Base-by-base conservation (phyloP, 2,888 invertebrate genomes). In the Trissonchulus latispiculum region DNA sequence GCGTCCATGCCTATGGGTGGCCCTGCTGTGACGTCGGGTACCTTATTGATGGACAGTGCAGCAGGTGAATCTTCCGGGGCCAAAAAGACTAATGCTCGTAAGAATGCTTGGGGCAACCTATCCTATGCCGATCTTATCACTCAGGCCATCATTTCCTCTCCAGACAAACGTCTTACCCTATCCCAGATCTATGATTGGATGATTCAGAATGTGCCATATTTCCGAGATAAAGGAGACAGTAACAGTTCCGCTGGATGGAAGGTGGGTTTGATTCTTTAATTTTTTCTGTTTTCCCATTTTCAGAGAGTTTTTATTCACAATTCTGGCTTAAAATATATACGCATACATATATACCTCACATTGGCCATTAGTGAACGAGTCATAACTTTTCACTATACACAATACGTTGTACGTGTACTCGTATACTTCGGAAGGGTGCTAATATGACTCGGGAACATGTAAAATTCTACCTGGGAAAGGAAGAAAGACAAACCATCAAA, bases 141-240 rank as follows among this genome's bases (percentile, higher is more conserved):
- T 28, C 95, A 96, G 85, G 99, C 99, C 81, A 99, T 99, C 85
- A 91, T 92, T 81, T 93, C 93, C 76, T 92, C 95, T 72, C 90
- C 91, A 68, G 97, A 99, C 82, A 93, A 94, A 85, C 87, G 99
- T 75, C 89, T 99, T 77, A 99, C 99, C 1, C 87, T 99, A 79
- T 94, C 95, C 75, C 97, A 99, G 87, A 97, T 99, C 83, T 99
- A 99, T 88, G 99, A 99, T 86, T 99, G 97, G 97, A 99, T 99
- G 96, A 96, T 99, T 76, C 93, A 95, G 85, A 97, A 99, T 85
- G 95, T 99, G 82, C 91, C 95, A 80, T 99, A 96, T 86, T 99
- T 99, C 89, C 95, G 96, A 87, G 97, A 99, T 87, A 99, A 99
- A 85, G 97, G 97, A 62, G 99, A 99, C 86, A 95, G 93, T 85